Evolutionary conservation across 2,888 invertebrate species (phyloP).

Genomic region (Tiliacea aurago): DNA sequence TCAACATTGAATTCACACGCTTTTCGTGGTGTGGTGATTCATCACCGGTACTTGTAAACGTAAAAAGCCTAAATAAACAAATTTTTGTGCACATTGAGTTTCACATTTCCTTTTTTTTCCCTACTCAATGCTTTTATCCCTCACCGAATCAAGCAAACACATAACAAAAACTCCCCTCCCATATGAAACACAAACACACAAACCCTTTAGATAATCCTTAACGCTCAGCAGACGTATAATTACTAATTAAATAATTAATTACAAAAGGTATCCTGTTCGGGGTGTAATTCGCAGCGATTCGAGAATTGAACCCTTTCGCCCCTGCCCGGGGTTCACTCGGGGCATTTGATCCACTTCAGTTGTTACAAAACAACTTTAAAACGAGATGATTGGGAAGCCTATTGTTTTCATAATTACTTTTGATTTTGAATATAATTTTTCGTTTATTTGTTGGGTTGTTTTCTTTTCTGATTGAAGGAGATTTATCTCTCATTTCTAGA

Average conservation of each 20-base stretch:
- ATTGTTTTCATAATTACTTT: slow-evolving; percentile 47
- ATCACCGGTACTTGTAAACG: slow-evolving; percentile 7
- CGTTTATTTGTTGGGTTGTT: slow-evolving; percentile 17
- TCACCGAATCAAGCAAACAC: slow-evolving; percentile 26
- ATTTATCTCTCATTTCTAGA: slow-evolving; percentile 8
- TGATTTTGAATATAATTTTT: slow-evolving; percentile 46
- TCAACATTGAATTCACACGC: slow-evolving; percentile 13
- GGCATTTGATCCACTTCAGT: slow-evolving; percentile 61
- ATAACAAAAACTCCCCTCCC: slow-evolving; percentile 46
- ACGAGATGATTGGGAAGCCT: slow-evolving; percentile 37
- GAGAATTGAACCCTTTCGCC: slow-evolving; percentile 51
- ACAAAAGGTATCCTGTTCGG: slow-evolving; percentile 63
- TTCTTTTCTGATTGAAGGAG: not conserved
- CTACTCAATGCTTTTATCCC: slow-evolving; percentile 14
- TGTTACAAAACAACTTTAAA: slow-evolving; percentile 56
- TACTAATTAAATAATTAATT: slow-evolving; percentile 73
- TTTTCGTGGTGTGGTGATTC: slow-evolving; percentile 30
- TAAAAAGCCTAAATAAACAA: not conserved
- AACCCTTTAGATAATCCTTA: slow-evolving; percentile 60
- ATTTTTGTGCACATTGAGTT: too few species aligned
- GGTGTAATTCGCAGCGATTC: slow-evolving; percentile 54
- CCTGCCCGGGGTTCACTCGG: slow-evolving; percentile 40
- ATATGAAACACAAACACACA: slow-evolving; percentile 53
- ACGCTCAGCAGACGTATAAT: slow-evolving; percentile 63
- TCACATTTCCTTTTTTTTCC: not conserved